Evolutionary conservation across 2,888 invertebrate species (phyloP).

Genomic region (Nephrotoma appendiculata): DNA sequence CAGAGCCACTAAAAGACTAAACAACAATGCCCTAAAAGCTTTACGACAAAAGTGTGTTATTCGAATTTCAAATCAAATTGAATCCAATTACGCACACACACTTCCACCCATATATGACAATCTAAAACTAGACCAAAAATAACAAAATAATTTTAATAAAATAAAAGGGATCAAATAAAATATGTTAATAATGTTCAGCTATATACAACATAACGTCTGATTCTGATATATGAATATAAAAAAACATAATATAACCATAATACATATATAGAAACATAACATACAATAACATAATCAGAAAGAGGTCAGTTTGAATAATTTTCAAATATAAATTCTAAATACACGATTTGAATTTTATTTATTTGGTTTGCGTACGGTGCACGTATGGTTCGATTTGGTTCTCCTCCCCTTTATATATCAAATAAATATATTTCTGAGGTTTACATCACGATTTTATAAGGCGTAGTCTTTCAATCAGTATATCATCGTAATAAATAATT

Average conservation of each 20-base stretch:
- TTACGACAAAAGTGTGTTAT: background rate
- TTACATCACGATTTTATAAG: background rate
- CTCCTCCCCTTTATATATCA: background rate
- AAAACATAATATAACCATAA: background rate
- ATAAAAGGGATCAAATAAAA: background rate
- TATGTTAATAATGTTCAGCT: background rate
- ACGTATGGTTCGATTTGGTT: background rate
- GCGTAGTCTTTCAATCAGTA: background rate
- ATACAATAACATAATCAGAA: background rate
- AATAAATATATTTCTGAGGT: background rate
- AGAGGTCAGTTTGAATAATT: background rate
- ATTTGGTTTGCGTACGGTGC: background rate
- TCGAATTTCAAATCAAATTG: background rate
- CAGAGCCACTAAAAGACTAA: background rate
- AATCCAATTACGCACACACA: background rate
- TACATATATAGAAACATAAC: background rate
- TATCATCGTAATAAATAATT: background rate
- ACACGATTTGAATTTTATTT: background rate
- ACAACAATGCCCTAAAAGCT: background rate
- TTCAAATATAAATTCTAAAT: background rate
- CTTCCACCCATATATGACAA: background rate
- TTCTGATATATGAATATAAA: background rate
- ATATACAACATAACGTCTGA: background rate
- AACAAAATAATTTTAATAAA: background rate
- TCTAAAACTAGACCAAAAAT: background rate